Conservation (phyloP, 2,888 invertebrate genomes). For the Myopa tessellatipennis region DNA sequence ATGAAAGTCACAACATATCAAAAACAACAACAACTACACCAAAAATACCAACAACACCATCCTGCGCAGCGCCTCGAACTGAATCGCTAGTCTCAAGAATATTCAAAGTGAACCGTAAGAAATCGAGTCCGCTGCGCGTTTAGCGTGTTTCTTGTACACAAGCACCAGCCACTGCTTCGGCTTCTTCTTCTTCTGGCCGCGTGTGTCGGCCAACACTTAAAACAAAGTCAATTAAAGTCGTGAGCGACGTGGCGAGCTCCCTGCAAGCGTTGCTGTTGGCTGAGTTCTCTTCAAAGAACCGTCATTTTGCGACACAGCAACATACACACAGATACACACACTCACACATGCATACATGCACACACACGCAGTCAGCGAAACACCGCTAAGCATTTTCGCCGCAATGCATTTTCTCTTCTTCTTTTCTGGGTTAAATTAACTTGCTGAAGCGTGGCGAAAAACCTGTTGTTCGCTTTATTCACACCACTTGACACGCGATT, state of each 20-base stretch:
- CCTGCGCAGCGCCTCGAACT: constrained; percentile 17
- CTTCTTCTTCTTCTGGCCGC: not conserved
- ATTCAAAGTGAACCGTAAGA: not conserved
- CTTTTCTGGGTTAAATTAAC: constrained; percentile 36
- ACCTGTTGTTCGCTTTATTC: constrained; percentile 46
- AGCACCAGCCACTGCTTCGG: not conserved
- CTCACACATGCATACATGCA: constrained; percentile 1
- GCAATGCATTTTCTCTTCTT: constrained; percentile 17
- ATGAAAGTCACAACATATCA: too few relatives aligned
- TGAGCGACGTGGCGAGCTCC: not conserved
- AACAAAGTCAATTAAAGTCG: not conserved
- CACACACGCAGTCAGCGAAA: constrained; percentile 14
- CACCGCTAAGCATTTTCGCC: constrained; percentile 21
- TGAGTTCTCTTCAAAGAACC: not conserved
- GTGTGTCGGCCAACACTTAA: not conserved
- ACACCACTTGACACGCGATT: constrained; percentile 39
- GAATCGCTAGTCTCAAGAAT: constrained; percentile 5
- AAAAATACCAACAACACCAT: constrained; percentile 14
- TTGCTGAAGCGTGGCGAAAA: constrained; percentile 39
- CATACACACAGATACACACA: constrained; percentile 24
- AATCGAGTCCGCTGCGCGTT: not conserved
- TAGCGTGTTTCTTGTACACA: not conserved
- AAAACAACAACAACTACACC: not conserved
- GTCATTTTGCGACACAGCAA: not conserved
- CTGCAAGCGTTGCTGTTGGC: not conserved